Base-by-base conservation (phyloP, 1,140 invertebrate genomes). In the Zaprionus africanus region DNA sequence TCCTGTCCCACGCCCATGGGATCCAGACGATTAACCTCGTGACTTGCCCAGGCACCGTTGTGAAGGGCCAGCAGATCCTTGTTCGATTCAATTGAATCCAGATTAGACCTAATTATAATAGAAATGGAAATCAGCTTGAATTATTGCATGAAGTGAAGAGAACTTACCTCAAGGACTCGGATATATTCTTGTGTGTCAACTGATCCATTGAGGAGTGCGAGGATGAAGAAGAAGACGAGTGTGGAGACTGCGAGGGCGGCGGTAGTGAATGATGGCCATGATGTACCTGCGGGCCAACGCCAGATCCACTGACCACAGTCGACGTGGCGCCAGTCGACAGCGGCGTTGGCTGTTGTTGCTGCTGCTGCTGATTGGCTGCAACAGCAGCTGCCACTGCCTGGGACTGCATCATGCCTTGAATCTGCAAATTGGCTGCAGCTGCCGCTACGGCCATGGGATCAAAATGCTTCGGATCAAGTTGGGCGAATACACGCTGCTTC, bases 61-160 rank as follows among this genome's bases (percentile, higher is more conserved):
- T 96, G 95, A 51, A 95, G 91, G 26, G 95, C 95, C 68, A 96
- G 86, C n/a, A 96, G 91, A 92, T 96, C 95, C 92, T 96, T 95
- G 82, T 95, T 95, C 15, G 95, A 94, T 63, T 94, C 93, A 51
- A 92, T 81, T 5, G 92, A 92, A 19, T 92, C 92, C 58, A 92
- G 56, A 79, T 92, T 92, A 3, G 91, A 86, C 24, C 91, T 92
- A 15, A 5, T 26, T 58, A 38, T 26, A 9, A 24, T 7, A 0
- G 0, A 34, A 1, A 15, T 13, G 38, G 4, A 13, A 24, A 19
- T 51, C 3, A 51, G 11, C 4, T 24, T 12, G 7, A 2, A 15
- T 41, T 24, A 0, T 51, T 22, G n/a, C 6, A 19, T 24, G 1
- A 24, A 19, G 4, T 13, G 46, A 13, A 51, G 19, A 38, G 17